Base-by-base conservation (phyloP, 1,140 invertebrate species). In the Trichonephila inaurata region DNA sequence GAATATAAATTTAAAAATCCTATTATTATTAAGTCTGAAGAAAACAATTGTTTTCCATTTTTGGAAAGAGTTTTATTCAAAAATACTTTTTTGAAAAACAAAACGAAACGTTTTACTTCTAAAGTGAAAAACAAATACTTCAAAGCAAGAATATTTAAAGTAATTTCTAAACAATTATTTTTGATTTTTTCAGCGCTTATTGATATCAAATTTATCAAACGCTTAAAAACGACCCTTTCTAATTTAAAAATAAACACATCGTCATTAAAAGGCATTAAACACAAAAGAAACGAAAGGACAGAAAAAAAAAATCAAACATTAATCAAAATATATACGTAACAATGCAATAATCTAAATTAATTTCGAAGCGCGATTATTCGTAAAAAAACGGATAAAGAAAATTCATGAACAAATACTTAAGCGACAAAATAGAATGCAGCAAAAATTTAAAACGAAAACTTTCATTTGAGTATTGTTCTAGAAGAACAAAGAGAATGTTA, bases 401-500 rank as follows among this genome's bases (percentile, higher is more conserved):
- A 83, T 51, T 18, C 19, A 83, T 83, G 40, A 83, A 58, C 21
- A 83, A 83, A 60, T 58, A 83, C 51, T 83, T 83, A 83, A 83
- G 19, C 40, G n/a, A 51, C 44, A 58, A 51, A 51, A 83, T 21
- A 83, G 51, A 83, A 83, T 83, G 44, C 28, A 77, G 44, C 81
- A 24, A 60, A 83, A 58, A 58, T 60, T 58, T 83, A n/a, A 60
- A 83, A 83, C 21, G 82, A 51, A 83, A 83, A 83, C 40, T 83
- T 83, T 83, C 72, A 40, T 58, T 24, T 51, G 21, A 51, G 82
- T 28, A 83, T 83, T 83, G 82, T 83, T n/a, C 19, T n/a, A 58
- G 51, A 60, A 83, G 82, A 83, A 83, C 51, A 83, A 83, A 60
- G 82, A 58, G 58, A 83, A 83, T 60, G 82, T 83, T 83, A 83